Base-by-base conservation (phyloP, 2,113 vertebrate species). In the Sula dactylatra region DNA sequence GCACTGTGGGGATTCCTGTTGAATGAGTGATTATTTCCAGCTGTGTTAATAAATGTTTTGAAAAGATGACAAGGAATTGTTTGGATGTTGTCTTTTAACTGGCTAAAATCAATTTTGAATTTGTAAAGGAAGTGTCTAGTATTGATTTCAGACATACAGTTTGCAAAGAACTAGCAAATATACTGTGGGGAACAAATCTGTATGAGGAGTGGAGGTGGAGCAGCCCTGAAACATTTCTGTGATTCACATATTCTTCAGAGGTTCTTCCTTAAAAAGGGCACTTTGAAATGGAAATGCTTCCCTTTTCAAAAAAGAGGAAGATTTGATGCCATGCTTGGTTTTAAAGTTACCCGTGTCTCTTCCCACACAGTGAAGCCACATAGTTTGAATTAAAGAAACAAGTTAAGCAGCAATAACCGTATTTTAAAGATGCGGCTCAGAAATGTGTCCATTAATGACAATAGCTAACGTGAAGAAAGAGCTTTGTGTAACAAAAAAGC, bases 11-110 rank as follows among this genome's bases (percentile, higher is more conserved):
- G 61, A 72, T 71, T 86, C 36, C 64, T 74, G 38, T 40, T 81
- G 64, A 88, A 49, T 22, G 16, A 79, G 16, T 52, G 55, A 84
- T 90, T 92, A 56, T 88, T 94, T 97, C 92, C 91, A 95, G 56
- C 86, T 96, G 86, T 29, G 80, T 50, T 87, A 79, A 86, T 91
- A 92, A 86, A 52, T 91, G 44, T 93, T 47, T 61, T 78, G 34
- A 84, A 90, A 82, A 82, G 52, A 82, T 21, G 29, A 42, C 84
- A 80, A 56, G 52, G 38, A 84, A 40, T 84, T 97, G 45, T 90
- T 90, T 92, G 45, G 49, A 59, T 86, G n/a, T 69, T 93, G 64
- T 84, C n/a, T 44, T 92, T 88, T 90, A 78, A 92, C 76, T 61
- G 56, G 15, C 56, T 78, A 73, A 93, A 94, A 92, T 93, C 50